Conservation (phyloP, 2,113 vertebrate species). For the Narcine bancroftii region DNA sequence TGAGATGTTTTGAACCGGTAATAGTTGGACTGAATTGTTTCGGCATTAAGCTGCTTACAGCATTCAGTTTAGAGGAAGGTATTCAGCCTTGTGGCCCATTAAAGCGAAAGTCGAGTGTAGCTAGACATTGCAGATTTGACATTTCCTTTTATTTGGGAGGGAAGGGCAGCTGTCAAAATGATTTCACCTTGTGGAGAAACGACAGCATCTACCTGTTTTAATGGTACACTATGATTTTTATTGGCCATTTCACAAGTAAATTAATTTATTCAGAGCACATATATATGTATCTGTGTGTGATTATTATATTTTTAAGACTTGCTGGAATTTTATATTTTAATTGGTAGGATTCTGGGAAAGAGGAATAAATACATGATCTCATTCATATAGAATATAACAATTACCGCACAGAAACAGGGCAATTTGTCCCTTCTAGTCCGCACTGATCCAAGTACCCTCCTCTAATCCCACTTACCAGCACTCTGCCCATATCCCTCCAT, state of each 20-base stretch:
- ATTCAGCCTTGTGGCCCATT: background rate
- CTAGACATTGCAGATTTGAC: background rate
- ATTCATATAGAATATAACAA: background rate
- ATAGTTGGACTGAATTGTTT: background rate
- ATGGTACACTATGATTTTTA: background rate
- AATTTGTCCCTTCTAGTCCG: no score
- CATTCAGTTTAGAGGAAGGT: background rate
- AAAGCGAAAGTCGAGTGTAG: background rate
- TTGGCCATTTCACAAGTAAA: background rate
- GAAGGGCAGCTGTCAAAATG: background rate
- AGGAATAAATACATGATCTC: background rate
- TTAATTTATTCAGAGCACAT: background rate
- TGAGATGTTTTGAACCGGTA: background rate
- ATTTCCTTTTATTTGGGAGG: background rate
- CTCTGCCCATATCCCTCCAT: no score
- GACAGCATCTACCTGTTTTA: background rate
- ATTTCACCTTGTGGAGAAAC: background rate
- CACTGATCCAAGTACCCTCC: no score
- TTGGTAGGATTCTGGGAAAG: background rate
- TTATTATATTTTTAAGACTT: background rate
- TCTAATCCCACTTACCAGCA: no score
- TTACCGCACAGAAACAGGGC: no score
- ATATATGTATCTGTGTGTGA: background rate
- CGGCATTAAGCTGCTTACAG: slow-evolving; percentile 27
- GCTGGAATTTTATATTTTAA: background rate